A percentile compares a stretch with the other conserved stretches of the same genome.
Evolutionary conservation across 2,888 invertebrate species (phyloP).

Genomic region (Hemistola chrysoprasaria): DNA sequence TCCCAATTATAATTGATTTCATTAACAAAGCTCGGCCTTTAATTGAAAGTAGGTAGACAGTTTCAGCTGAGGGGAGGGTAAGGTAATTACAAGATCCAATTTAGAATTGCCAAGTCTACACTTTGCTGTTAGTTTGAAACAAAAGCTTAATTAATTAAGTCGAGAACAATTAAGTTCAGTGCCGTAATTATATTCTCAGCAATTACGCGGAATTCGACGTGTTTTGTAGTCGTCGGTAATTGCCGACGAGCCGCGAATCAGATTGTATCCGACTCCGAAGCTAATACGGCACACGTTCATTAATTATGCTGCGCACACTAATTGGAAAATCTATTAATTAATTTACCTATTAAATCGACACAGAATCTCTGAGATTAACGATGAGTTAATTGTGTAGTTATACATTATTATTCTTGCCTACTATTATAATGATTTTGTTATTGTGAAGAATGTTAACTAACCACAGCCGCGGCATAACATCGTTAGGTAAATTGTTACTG

Average conservation of each 20-base stretch:
- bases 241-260: constrained; percentile 71
- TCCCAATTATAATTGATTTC: constrained; percentile 77
- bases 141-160: constrained; percentile 83
- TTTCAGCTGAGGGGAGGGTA: constrained; percentile 76
- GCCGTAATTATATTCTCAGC: constrained; percentile 81
- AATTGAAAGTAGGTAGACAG: constrained; percentile 81
- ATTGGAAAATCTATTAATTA: constrained; percentile 78
- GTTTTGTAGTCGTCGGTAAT: constrained; percentile 77
- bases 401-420: constrained; percentile 7
- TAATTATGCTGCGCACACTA: constrained; percentile 71
- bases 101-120: constrained; percentile 83
- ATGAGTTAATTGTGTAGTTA: constrained; percentile 22
- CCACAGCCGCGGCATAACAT: background rate
- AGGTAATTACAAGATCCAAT: constrained; percentile 83
- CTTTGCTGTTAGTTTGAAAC: constrained; percentile 83
- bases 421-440: constrained; percentile 2
- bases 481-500: too few relatives aligned
- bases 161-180: constrained; percentile 82
- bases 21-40: constrained; percentile 77
- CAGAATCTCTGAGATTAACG: constrained; percentile 40
- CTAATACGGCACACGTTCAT: constrained; percentile 74
- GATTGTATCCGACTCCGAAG: constrained; percentile 63
- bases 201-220: constrained; percentile 79
- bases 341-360: constrained; percentile 56
- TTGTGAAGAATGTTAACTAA: constrained; percentile 6